Evolutionary conservation across 2,113 vertebrate species (phyloP).

Genomic region (Pomatostomus ruficeps): DNA sequence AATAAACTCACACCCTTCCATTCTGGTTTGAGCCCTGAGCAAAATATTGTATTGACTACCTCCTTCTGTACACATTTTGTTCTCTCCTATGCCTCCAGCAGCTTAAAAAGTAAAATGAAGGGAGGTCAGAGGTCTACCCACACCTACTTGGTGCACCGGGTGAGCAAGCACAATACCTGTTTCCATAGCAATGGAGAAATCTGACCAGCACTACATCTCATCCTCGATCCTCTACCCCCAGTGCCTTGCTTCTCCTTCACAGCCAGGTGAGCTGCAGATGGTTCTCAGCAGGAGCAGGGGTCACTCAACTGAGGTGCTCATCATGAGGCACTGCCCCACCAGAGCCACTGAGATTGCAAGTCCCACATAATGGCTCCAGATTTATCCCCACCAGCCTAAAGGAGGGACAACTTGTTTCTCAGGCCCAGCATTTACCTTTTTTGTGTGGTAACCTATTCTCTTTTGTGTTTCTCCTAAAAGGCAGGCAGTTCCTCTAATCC

Average conservation of each 20-base stretch:
- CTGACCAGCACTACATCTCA: background rate
- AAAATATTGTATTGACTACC: background rate
- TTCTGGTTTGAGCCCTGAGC: background rate
- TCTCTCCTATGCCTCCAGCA: background rate
- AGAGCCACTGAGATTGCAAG: background rate
- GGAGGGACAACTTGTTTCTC: background rate
- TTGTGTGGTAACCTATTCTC: background rate
- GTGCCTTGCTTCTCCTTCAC: background rate
- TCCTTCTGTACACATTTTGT: background rate
- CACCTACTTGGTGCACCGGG: background rate
- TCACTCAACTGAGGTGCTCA: background rate
- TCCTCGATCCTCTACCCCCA: background rate
- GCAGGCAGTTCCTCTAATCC: background rate
- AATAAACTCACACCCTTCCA: background rate
- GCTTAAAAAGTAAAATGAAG: background rate
- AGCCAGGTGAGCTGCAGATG: background rate
- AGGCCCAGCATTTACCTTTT: rapidly evolving
- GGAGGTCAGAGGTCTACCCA: background rate
- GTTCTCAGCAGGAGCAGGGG: background rate
- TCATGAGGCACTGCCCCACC: background rate
- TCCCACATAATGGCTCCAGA: background rate
- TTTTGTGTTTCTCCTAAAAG: background rate
- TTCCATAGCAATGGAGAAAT: slow-evolving; percentile 2
- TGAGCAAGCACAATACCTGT: background rate
- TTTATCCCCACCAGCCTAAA: background rate